Evolutionary conservation across 1,140 invertebrate species (phyloP).

Genomic region (Anastrepha ludens): DNA sequence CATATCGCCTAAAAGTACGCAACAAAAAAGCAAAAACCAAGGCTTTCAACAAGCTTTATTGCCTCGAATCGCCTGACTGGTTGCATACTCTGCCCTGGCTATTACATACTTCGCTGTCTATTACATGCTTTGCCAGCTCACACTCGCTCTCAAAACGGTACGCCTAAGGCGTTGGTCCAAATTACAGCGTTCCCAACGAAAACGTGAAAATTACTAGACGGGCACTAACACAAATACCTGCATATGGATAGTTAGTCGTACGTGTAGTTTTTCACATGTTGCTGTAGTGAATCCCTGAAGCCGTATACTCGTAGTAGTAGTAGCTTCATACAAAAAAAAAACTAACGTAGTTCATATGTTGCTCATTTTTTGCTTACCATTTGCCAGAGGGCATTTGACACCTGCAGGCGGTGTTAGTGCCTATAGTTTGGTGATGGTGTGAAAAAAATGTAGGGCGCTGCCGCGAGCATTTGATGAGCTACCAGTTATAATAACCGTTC

Average conservation of each 20-base stretch:
- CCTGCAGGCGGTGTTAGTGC: conserved; percentile 15
- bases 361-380: not conserved
- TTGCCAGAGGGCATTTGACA: conserved; percentile 22
- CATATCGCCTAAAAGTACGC: conserved; percentile 2
- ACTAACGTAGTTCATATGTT: not conserved
- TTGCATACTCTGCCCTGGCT: not conserved
- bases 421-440: not conserved
- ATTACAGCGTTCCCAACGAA: conserved; percentile 10
- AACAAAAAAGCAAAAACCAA: not conserved
- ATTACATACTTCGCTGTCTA: not conserved
- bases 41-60: conserved; percentile 41
- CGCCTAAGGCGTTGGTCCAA: conserved; percentile 20
- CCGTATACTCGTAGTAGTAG: not conserved
- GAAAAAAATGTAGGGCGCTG: conserved; percentile 6
- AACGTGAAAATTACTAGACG: conserved; percentile 48
- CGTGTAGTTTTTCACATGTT: not conserved
- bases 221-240: not conserved
- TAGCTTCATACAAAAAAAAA: conserved; percentile 24
- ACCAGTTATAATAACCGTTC: conserved; percentile 28
- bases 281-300: not conserved
- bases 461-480: conserved; percentile 29
- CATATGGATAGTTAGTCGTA: not conserved
- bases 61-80: conserved; percentile 4
- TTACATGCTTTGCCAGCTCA: not conserved
- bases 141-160: not conserved